These are phyloP conservation scores for Bombus polaris DNA, from an alignment of 1,140 invertebrate species.

Conservation along the genomic window DNA sequence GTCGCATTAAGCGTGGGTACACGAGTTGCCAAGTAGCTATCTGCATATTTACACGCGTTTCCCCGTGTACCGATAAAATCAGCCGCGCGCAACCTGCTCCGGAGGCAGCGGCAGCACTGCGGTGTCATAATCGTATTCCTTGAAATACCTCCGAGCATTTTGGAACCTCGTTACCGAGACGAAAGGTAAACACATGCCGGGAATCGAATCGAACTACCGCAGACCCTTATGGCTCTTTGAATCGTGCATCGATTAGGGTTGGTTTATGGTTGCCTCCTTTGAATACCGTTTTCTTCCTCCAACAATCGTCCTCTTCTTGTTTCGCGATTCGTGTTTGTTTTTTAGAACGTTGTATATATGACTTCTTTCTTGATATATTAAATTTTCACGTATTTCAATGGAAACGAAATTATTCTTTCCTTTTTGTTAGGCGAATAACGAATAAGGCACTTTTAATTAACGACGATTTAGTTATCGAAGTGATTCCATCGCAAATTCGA, in stretches of 20 bases:
- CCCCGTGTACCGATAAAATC: conserved; percentile 49
- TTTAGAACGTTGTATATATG: neutral
- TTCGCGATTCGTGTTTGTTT: neutral
- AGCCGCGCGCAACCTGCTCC: conserved; percentile 42
- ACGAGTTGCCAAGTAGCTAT: conserved; percentile 42
- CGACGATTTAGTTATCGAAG: conserved; percentile 8
- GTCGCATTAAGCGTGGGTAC: conserved; percentile 39
- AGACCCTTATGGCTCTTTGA: too few species aligned
- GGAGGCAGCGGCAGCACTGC: neutral
- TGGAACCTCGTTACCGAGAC: conserved; percentile 11
- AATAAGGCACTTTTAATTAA: neutral
- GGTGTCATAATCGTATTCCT: conserved; percentile 50
- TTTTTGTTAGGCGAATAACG: too few species aligned
- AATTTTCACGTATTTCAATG: too few species aligned
- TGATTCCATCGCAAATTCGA: neutral
- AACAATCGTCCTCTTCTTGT: neutral
- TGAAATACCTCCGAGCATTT: conserved; percentile 21
- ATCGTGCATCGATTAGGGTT: neutral
- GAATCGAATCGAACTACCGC: conserved; percentile 16
- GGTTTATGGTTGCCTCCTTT: neutral
- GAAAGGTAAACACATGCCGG: neutral
- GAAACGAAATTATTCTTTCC: too few species aligned
- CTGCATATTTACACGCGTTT: conserved; percentile 54
- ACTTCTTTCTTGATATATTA: neutral
- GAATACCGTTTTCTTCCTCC: neutral